A percentile compares a stretch with the other conserved stretches of the same genome.
These are phyloP conservation scores for Holacanthus passer DNA, from an alignment of 2,113 vertebrate species.

Conservation along the genomic window DNA sequence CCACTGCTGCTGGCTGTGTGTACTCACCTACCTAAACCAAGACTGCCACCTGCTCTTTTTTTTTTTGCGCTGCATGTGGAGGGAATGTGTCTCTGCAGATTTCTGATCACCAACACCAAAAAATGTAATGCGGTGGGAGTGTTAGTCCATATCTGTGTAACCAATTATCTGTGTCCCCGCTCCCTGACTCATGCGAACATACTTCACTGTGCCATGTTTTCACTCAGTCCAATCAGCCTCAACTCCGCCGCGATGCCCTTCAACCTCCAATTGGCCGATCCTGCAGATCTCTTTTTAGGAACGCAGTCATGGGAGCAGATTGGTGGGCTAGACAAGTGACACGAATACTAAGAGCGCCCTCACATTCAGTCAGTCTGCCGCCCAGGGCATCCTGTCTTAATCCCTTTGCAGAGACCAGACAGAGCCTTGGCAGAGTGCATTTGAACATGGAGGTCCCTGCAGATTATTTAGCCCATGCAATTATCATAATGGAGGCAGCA, in stretches of 20 bases:
- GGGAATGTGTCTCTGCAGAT: constrained; percentile 26
- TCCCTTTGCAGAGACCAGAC: constrained; percentile 73
- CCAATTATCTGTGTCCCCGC: constrained; percentile 46
- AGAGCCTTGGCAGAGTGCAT: constrained; percentile 69
- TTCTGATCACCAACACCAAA: constrained; percentile 15
- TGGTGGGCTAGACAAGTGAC: constrained; percentile 70
- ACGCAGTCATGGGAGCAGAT: constrained; percentile 70
- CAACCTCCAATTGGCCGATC: constrained; percentile 52
- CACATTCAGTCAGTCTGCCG: constrained; percentile 67
- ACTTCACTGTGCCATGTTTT: constrained; percentile 44
- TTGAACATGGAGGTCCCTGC: constrained; percentile 70
- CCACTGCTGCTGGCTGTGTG: constrained; percentile 47
- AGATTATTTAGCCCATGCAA: constrained; percentile 79
- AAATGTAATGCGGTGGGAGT: constrained; percentile 15
- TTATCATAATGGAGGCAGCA: constrained; percentile 82
- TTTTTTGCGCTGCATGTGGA: neutral
- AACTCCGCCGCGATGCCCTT: constrained; percentile 44
- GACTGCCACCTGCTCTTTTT: constrained; percentile 45
- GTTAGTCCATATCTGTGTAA: constrained; percentile 32
- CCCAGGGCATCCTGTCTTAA: constrained; percentile 77
- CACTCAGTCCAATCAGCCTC: constrained; percentile 50
- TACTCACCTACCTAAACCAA: constrained; percentile 32
- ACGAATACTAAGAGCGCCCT: constrained; percentile 78
- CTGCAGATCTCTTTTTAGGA: constrained; percentile 61
- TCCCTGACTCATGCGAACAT: constrained; percentile 47